phyloP scores from a whole-genome alignment of 2,113 vertebrate genomes.

The Thinocorus orbignyianus region DNA sequence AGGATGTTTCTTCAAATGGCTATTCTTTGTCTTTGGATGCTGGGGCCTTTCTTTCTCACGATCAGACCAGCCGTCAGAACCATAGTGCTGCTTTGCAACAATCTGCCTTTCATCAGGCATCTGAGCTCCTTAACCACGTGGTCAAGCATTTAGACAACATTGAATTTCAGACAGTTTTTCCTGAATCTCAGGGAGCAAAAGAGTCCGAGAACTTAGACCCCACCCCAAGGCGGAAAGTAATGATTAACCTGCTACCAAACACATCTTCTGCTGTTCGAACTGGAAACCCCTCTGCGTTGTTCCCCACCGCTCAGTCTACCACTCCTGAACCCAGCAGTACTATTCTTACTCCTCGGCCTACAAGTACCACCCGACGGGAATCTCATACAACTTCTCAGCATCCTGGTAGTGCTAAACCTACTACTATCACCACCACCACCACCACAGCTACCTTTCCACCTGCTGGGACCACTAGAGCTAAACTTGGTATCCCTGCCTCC shows the following conservation, averaged over 20 bases:
- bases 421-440: not conserved
- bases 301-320: not conserved
- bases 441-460: not conserved
- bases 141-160: not conserved
- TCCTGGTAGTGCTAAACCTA: not conserved
- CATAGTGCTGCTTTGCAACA: not conserved
- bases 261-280: rapidly evolving
- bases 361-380: not conserved
- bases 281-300: not conserved
- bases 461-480: not conserved
- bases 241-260: not conserved
- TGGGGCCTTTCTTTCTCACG: not conserved
- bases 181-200: not conserved
- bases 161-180: not conserved
- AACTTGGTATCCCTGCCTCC: not conserved
- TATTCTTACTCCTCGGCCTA: not conserved
- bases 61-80: not conserved
- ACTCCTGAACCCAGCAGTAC: not conserved
- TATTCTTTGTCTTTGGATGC: not conserved
- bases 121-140: not conserved
- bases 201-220: not conserved
- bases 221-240: not conserved
- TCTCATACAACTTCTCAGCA: not conserved
- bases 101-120: not conserved
- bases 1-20: not conserved